Conservation (phyloP, 64 coral and sea anemone species). For the Porites australiensis region DNA sequence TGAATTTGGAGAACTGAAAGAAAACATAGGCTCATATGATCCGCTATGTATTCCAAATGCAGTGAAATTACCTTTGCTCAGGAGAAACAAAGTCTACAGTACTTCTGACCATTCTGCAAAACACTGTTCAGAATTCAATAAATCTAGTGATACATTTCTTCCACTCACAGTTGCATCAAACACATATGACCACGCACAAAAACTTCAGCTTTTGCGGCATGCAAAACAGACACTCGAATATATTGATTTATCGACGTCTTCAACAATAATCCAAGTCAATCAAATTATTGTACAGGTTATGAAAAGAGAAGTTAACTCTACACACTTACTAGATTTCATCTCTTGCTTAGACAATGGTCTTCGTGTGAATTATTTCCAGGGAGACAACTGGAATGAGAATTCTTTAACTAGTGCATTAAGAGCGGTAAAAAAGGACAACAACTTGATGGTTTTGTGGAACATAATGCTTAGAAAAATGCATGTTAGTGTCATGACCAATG, state of each 20-base stretch:
- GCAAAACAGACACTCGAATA: conserved; percentile 56
- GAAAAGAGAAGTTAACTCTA: conserved; percentile 44
- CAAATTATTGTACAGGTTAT: conserved; percentile 64
- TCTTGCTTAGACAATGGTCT: conserved; percentile 38
- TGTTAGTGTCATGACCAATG: background rate
- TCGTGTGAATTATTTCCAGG: background rate
- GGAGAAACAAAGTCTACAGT: background rate
- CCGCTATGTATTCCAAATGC: conserved; percentile 20
- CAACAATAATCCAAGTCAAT: conserved; percentile 58
- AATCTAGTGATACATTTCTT: too few relatives aligned
- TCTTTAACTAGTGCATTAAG: background rate
- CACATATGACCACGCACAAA: background rate
- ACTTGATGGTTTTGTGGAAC: background rate
- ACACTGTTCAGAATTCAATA: too few relatives aligned
- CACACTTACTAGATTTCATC: conserved; percentile 27
- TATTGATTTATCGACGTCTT: conserved; percentile 60
- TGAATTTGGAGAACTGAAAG: background rate
- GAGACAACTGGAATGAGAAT: background rate
- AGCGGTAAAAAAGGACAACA: background rate
- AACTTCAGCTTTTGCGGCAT: background rate
- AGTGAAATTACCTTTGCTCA: conserved; percentile 3
- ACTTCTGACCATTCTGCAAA: too few relatives aligned
- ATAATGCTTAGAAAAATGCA: conserved; percentile 24
- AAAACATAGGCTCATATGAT: conserved; percentile 27
- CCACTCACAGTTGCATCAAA: too few relatives aligned